phyloP scores from a whole-genome alignment of 2,113 vertebrate species.

The Daphoenositta chrysoptera region DNA sequence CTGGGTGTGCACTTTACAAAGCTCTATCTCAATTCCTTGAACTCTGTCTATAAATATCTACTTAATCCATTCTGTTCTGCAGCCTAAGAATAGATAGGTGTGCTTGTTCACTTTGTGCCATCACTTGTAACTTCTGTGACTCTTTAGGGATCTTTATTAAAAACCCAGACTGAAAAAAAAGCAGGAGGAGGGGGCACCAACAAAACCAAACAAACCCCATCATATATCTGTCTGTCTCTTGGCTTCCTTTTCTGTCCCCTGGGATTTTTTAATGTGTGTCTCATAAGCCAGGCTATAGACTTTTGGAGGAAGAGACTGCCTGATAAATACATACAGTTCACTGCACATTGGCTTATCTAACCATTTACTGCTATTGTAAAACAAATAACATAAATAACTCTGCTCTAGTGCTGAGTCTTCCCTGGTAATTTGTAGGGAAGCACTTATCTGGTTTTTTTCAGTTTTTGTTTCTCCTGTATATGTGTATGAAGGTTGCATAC shows the following conservation, averaged over 20 bases:
- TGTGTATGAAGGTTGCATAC: slow-evolving; percentile 8
- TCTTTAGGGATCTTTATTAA: neutral
- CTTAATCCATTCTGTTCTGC: neutral
- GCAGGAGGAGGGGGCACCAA: neutral
- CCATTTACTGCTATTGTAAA: neutral
- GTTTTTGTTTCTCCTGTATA: neutral
- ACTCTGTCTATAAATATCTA: neutral
- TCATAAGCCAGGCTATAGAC: neutral
- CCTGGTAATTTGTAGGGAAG: neutral
- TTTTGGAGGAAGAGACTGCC: neutral
- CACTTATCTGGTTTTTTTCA: neutral
- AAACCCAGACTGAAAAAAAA: neutral
- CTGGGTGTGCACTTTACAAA: neutral
- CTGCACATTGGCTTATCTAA: neutral
- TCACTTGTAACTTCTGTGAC: neutral
- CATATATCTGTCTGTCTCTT: neutral
- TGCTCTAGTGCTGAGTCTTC: neutral
- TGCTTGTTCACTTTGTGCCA: neutral
- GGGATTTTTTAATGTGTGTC: slow-evolving; percentile 13
- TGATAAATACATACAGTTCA: neutral
- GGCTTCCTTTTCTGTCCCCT: neutral
- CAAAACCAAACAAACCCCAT: neutral
- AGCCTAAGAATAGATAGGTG: neutral
- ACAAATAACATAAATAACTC: neutral
- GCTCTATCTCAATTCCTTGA: neutral